Percentiles rank a stretch among this genome's conserved stretches.
These are phyloP conservation scores for Melanaphis sacchari DNA, from an alignment of 1,140 invertebrate species.

Conservation along the genomic window DNA sequence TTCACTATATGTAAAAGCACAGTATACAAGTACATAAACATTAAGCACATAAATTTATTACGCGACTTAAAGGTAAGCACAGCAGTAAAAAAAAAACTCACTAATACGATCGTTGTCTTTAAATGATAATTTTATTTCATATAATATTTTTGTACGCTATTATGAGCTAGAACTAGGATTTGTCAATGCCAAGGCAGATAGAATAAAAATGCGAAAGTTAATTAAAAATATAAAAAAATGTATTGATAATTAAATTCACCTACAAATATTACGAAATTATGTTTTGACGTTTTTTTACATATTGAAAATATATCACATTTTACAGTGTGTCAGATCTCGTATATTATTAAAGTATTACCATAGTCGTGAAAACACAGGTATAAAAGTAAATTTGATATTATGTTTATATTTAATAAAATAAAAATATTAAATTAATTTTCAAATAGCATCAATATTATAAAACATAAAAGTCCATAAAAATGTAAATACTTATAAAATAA, in stretches of 20 bases:
- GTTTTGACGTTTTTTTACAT: neutral
- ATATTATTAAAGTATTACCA: neutral
- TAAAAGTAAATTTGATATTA: neutral
- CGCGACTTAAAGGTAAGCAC: neutral
- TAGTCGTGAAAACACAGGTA: neutral
- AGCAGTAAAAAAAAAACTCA: neutral
- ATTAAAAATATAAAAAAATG: neutral
- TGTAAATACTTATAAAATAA: neutral
- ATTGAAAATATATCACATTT: neutral
- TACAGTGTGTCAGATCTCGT: neutral
- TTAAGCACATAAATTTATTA: neutral
- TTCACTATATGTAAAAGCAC: neutral
- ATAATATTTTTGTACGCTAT: neutral
- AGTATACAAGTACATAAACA: neutral
- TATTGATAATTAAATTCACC: neutral
- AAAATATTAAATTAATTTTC: neutral
- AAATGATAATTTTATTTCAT: neutral
- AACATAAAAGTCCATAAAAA: neutral
- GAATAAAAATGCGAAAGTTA: neutral
- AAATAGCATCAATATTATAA: neutral
- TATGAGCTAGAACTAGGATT: neutral
- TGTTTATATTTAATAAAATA: neutral
- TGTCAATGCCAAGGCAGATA: neutral
- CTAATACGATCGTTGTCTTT: neutral
- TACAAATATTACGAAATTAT: neutral